These are phyloP conservation scores for Sinhomidia bicolor DNA, from an alignment of 2,888 invertebrate species.

Conservation along the genomic window DNA sequence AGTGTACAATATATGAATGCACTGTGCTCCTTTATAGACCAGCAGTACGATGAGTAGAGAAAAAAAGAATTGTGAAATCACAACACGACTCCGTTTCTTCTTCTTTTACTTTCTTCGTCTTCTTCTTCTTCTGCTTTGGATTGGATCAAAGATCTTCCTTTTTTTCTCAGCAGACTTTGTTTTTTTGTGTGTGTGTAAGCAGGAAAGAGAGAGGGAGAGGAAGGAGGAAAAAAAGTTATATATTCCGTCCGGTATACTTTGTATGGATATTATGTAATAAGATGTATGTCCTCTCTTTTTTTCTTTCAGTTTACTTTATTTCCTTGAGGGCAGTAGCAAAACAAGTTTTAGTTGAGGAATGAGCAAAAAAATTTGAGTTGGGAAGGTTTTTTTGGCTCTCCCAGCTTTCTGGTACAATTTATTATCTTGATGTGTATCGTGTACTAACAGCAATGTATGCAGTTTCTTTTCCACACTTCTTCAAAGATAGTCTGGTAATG, in stretches of 20 bases:
- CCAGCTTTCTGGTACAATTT: background rate
- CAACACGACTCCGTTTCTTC: constrained; percentile 56
- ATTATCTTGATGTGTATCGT: background rate
- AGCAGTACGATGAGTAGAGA: background rate
- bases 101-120: constrained; percentile 10
- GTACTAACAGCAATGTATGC: too few relatives aligned
- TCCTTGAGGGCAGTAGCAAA: constrained; percentile 23
- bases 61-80: constrained; percentile 61
- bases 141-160: constrained; percentile 28
- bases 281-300: background rate
- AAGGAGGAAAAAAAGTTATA: background rate
- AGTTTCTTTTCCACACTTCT: constrained; percentile 7
- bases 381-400: constrained; percentile 23
- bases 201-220: too few relatives aligned
- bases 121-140: constrained; percentile 35
- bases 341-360: constrained; percentile 44
- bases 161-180: background rate
- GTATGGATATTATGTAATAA: constrained; percentile 41
- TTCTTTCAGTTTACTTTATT: constrained; percentile 24
- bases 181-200: background rate
- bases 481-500: background rate
- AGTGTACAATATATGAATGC: background rate
- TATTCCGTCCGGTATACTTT: constrained; percentile 13
- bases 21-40: background rate
- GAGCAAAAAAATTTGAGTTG: constrained; percentile 29